Evolutionary conservation across 2,888 invertebrate genomes (phyloP).

Genomic region (Melipona beecheii): DNA sequence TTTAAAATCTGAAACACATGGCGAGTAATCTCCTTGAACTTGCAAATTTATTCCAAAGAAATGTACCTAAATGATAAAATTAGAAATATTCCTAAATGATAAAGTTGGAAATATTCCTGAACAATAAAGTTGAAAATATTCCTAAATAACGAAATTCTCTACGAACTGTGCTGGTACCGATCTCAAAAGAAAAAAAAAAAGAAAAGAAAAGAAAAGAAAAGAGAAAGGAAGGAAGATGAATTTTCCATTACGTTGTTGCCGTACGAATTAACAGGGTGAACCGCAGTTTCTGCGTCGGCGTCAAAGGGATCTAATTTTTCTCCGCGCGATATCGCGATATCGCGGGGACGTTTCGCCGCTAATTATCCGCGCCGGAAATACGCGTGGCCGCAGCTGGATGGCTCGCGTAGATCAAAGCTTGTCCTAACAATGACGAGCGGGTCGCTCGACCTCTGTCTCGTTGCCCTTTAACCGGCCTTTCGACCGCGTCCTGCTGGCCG

Average conservation of each 20-base stretch:
- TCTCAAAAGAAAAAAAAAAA: too few relatives aligned
- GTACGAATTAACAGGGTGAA: neutral
- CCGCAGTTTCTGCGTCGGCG: slow-evolving; percentile 8
- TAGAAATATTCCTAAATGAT: too few relatives aligned
- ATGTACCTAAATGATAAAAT: too few relatives aligned
- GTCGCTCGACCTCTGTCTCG: slow-evolving; percentile 42
- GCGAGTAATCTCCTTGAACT: too few relatives aligned
- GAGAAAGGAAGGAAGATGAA: neutral
- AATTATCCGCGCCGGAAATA: slow-evolving; percentile 56
- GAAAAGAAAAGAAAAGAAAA: too few relatives aligned
- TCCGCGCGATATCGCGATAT: slow-evolving; percentile 18
- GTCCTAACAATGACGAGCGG: slow-evolving; percentile 61
- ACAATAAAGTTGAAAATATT: too few relatives aligned
- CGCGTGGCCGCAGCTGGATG: slow-evolving; percentile 42
- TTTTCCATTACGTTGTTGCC: neutral
- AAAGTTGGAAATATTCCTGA: too few relatives aligned
- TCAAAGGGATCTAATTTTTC: slow-evolving; percentile 47
- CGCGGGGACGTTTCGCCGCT: slow-evolving; percentile 35
- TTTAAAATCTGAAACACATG: too few relatives aligned
- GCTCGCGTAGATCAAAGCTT: slow-evolving; percentile 67
- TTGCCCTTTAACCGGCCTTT: slow-evolving; percentile 63
- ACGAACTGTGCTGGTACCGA: too few relatives aligned
- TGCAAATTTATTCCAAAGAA: too few relatives aligned
- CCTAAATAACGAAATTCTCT: too few relatives aligned
- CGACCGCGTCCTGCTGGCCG: slow-evolving; percentile 39